Evolutionary conservation across 2,113 vertebrate genomes (phyloP), one percentile per base, ranked within the genome.

Genomic region (Labrus mixtus): DNA sequence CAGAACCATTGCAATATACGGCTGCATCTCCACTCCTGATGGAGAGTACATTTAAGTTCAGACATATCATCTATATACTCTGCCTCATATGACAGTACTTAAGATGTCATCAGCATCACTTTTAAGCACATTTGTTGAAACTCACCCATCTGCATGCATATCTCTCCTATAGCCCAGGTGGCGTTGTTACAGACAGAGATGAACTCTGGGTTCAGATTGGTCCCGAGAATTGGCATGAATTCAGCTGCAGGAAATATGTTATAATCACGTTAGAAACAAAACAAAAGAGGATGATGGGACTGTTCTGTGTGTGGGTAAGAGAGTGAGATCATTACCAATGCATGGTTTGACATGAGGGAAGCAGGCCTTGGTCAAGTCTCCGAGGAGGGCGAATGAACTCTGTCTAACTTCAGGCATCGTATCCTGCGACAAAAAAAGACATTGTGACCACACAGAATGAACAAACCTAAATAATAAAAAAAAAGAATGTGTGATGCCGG

Each of bases 81-180:
- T 1, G 37, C 71, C 37, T 64, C 8, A 59, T 12, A 22, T 48
- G 56, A 6, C 54, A 9, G 3, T 0, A 0, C 48, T 50, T 1
- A 54, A 45, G 45, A 19, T 48, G 33, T 25, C 11, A 8, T 45
- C 36, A 12, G 15, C 16, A 50, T 23, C 7, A 19, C 3, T 36
- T 6, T 20, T n/a, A 15, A 43, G 39, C 4, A 41, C 23, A 56
- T 29, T n/a, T 12, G 25, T 67, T 56, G 36, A 8, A 37, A 86
- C 94, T 94, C 81, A 98, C 97, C 97, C 97, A 99, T 98, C 91
- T 98, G 97, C 96, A 98, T 98, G 80, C 97, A 98, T 93, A 98
- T 98, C 93, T 98, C 97, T 1, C 97, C 97, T 0, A 98, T 98
- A 86, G 97, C 97, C 97, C 97, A 98, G 53, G 97, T 98, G 0